A percentile compares a stretch with the other conserved stretches of the same genome.
phyloP scores from a whole-genome alignment of 2,113 vertebrate species.

The Phylloscopus whistleri region DNA sequence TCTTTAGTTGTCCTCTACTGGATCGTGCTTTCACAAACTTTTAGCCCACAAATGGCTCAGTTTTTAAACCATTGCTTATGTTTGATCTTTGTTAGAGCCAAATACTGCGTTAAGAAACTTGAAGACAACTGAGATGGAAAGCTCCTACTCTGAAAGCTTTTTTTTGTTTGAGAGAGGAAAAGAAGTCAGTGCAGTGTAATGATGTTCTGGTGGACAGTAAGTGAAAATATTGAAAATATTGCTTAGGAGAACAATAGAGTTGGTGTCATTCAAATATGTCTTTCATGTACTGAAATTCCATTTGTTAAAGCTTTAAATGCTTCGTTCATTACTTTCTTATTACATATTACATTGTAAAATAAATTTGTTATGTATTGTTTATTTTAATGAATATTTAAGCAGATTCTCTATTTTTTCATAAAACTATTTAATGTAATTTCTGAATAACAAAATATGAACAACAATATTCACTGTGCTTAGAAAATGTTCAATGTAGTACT shows the following conservation, averaged over 20 bases:
- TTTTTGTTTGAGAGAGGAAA: constrained; percentile 3
- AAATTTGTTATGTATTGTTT: constrained; percentile 54
- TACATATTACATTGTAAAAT: constrained; percentile 34
- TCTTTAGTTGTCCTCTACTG: not conserved
- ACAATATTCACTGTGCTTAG: constrained; percentile 23
- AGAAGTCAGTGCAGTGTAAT: constrained; percentile 1
- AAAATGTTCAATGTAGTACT: constrained; percentile 69
- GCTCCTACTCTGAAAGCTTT: not conserved
- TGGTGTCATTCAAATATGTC: constrained; percentile 1
- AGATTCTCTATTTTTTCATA: constrained; percentile 42
- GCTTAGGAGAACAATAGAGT: not conserved
- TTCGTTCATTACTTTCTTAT: constrained; percentile 40
- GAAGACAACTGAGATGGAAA: constrained; percentile 2
- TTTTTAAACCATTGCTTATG: constrained; percentile 17
- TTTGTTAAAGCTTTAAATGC: constrained; percentile 45
- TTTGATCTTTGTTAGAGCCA: constrained; percentile 3
- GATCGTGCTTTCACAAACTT: not conserved
- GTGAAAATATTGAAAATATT: constrained; percentile 4
- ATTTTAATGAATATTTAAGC: constrained; percentile 62
- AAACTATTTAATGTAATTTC: constrained; percentile 67
- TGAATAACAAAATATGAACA: constrained; percentile 63
- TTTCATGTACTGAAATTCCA: constrained; percentile 52
- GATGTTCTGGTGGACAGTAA: constrained; percentile 10
- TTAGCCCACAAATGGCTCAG: not conserved
- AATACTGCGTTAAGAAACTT: constrained; percentile 19